phyloP scores from a whole-genome alignment of 2,797 vertebrate genomes.

The Basileuterus tristriatus region DNA sequence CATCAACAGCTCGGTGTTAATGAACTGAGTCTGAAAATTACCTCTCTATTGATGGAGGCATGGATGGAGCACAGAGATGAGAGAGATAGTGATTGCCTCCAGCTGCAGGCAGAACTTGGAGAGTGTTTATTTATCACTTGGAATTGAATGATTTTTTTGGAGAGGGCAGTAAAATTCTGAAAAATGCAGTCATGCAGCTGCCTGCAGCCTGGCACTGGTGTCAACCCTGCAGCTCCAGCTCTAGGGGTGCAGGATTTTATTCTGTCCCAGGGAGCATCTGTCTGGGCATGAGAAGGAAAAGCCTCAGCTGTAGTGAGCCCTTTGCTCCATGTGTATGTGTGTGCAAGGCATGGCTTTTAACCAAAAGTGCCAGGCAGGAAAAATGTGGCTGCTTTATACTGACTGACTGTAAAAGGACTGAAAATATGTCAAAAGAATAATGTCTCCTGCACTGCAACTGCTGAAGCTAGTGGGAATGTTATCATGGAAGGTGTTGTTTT shows the following conservation, averaged over 20 bases:
- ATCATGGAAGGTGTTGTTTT: neutral
- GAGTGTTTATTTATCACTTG: constrained; percentile 55
- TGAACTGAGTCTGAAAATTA: constrained; percentile 67
- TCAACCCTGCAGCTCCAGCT: neutral
- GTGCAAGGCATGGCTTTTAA: neutral
- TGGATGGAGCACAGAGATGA: constrained; percentile 41
- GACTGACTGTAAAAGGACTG: neutral
- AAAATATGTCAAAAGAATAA: neutral
- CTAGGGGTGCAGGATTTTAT: neutral
- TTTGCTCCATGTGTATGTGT: neutral
- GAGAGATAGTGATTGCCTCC: constrained; percentile 37
- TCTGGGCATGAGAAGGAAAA: neutral
- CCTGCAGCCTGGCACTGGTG: neutral
- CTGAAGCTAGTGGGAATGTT: neutral
- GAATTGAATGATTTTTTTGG: constrained; percentile 6
- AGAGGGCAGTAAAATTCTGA: constrained; percentile 34
- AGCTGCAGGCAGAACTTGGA: constrained; percentile 34
- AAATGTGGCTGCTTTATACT: neutral
- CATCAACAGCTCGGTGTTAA: constrained; percentile 64
- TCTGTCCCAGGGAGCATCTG: neutral
- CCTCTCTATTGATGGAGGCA: constrained; percentile 56
- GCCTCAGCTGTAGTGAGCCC: neutral
- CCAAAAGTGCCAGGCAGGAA: neutral
- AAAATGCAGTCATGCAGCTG: neutral
- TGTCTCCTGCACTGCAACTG: neutral